phyloP scores from a whole-genome alignment of 2,113 vertebrate species.

The Leucoraja erinaceus region DNA sequence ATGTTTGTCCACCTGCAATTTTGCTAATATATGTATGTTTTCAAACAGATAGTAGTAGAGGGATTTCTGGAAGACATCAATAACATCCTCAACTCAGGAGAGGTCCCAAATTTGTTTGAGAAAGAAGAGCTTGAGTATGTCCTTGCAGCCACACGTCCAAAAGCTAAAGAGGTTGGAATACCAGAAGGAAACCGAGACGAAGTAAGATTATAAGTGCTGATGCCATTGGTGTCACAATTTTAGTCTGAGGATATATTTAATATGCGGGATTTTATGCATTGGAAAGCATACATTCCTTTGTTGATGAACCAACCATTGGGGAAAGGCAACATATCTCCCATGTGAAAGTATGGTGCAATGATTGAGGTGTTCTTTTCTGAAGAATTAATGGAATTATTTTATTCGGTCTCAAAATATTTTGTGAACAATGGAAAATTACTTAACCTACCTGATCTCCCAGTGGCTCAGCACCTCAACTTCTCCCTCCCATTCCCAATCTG shows the following conservation, averaged over 20 bases:
- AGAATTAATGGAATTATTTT: background rate
- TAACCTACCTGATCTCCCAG: no score
- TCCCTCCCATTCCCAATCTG: no score
- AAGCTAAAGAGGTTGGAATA: slow-evolving; percentile 71
- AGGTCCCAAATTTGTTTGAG: slow-evolving; percentile 75
- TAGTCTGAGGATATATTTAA: background rate
- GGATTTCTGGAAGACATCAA: slow-evolving; percentile 73
- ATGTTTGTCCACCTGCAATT: background rate
- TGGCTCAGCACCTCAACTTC: no score
- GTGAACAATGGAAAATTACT: background rate
- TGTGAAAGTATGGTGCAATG: background rate
- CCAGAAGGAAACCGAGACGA: slow-evolving; percentile 71
- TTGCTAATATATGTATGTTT: background rate
- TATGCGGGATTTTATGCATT: background rate
- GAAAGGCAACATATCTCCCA: background rate
- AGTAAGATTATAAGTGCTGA: slow-evolving; percentile 50
- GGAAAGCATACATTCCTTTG: background rate
- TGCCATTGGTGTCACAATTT: background rate
- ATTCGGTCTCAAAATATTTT: background rate
- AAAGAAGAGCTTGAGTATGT: slow-evolving; percentile 72
- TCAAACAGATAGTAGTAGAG: slow-evolving; percentile 62
- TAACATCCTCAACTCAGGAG: slow-evolving; percentile 74
- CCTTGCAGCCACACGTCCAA: slow-evolving; percentile 62
- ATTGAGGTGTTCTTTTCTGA: background rate
- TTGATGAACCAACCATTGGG: background rate